Conservation (phyloP, 2,113 vertebrate genomes). For the Solea solea region DNA sequence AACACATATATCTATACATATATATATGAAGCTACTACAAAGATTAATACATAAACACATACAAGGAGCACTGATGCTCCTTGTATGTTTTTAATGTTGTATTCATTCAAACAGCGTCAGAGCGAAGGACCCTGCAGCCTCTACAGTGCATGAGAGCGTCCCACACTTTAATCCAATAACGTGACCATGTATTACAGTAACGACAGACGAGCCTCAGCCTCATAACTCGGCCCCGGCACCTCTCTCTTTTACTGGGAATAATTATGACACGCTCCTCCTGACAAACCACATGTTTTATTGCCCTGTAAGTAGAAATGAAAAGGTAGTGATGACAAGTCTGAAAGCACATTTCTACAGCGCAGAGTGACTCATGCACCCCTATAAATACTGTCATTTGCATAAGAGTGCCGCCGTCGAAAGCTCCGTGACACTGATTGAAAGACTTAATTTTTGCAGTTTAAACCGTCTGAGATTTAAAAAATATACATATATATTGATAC, state of each 20-base stretch:
- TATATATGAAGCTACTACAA: slow-evolving; percentile 10
- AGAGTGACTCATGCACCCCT: slow-evolving; percentile 45
- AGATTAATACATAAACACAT: background rate
- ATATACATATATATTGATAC: slow-evolving; percentile 8
- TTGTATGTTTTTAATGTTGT: background rate
- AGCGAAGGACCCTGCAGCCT: background rate
- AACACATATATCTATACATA: too few relatives aligned
- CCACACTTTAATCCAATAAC: slow-evolving; percentile 6
- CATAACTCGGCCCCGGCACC: slow-evolving; percentile 16
- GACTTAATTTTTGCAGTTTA: slow-evolving; percentile 37
- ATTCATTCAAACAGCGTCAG: background rate
- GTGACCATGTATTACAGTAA: slow-evolving; percentile 5
- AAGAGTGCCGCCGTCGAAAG: slow-evolving; percentile 18
- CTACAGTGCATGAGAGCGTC: background rate
- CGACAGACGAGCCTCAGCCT: slow-evolving; percentile 11
- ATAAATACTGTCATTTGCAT: slow-evolving; percentile 41
- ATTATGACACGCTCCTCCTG: slow-evolving; percentile 13
- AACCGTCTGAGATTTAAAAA: background rate
- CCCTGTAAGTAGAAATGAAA: slow-evolving; percentile 20
- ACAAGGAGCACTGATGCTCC: background rate
- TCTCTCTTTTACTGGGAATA: slow-evolving; percentile 14
- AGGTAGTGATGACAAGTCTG: slow-evolving; percentile 5
- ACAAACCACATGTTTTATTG: slow-evolving; percentile 5
- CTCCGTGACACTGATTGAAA: slow-evolving; percentile 44
- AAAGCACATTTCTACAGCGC: slow-evolving; percentile 28